Evolutionary conservation across 2,888 invertebrate genomes (phyloP).

Genomic region (Agriopis leucophaearia): DNA sequence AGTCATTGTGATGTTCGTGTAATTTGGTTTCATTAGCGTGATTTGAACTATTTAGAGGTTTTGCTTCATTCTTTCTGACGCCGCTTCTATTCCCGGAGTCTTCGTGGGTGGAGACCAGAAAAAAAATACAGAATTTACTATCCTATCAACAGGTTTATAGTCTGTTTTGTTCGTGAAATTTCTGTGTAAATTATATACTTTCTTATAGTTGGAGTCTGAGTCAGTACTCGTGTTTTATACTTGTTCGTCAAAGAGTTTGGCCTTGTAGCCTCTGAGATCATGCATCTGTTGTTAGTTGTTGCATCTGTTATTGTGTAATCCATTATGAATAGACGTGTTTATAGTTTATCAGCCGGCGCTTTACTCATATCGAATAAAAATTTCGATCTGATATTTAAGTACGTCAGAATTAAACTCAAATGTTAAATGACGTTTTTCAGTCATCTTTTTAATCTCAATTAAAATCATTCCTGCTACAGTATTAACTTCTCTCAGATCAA

Average conservation of each 20-base stretch:
- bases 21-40: conserved; percentile 71
- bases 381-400: conserved; percentile 1
- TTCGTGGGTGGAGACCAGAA: conserved; percentile 72
- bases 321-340: conserved; percentile 23
- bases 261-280: conserved; percentile 35
- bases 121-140: conserved; percentile 62
- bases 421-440: not conserved
- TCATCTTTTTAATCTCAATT: not conserved
- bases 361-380: conserved; percentile 10
- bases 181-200: conserved; percentile 50
- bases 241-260: conserved; percentile 23
- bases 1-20: conserved; percentile 59
- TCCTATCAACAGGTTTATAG: conserved; percentile 68
- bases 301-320: conserved; percentile 34
- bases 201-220: conserved; percentile 36
- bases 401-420: conserved; percentile 7
- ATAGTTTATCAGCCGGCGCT: conserved; percentile 16
- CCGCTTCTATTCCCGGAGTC: conserved; percentile 68
- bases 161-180: conserved; percentile 53
- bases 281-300: conserved; percentile 38
- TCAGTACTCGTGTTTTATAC: conserved; percentile 23
- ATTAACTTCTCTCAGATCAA: not conserved
- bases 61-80: conserved; percentile 73
- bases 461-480: not conserved
- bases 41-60: conserved; percentile 68